phyloP scores from a whole-genome alignment of 2,113 vertebrate genomes.

The Mesembrinibis cayennensis region DNA sequence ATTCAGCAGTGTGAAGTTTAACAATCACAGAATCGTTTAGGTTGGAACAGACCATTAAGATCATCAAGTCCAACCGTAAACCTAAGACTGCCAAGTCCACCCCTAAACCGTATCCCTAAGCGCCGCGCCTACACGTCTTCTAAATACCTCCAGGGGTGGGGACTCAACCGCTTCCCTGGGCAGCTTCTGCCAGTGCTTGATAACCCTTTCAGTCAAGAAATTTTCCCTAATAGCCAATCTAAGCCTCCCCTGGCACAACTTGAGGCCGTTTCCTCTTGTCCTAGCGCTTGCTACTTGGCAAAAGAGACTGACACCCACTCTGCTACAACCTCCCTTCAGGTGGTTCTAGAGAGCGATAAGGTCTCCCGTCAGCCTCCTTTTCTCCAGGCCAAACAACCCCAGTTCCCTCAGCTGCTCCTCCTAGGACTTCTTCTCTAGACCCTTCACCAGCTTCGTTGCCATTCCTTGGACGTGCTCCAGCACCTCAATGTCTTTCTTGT shows the following conservation, averaged over 20 bases:
- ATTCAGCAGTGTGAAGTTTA: neutral
- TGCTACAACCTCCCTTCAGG: neutral
- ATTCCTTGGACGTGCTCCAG: fast-evolving
- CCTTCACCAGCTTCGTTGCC: neutral
- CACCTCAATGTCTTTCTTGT: neutral
- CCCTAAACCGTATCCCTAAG: neutral
- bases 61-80: neutral
- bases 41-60: neutral
- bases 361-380: neutral
- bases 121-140: fast-evolving
- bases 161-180: neutral
- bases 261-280: neutral
- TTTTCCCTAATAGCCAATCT: neutral
- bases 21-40: neutral
- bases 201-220: neutral
- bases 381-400: neutral
- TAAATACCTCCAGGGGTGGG: neutral
- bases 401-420: neutral
- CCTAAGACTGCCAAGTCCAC: neutral
- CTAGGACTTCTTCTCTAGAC: neutral
- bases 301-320: fast-evolving
- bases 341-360: fast-evolving
- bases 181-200: neutral
- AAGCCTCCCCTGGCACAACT: neutral
- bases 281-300: neutral